Evolutionary conservation across 2,888 invertebrate genomes (phyloP), one percentile per base, ranked within the genome.

Genomic region (Apoda limacodes): DNA sequence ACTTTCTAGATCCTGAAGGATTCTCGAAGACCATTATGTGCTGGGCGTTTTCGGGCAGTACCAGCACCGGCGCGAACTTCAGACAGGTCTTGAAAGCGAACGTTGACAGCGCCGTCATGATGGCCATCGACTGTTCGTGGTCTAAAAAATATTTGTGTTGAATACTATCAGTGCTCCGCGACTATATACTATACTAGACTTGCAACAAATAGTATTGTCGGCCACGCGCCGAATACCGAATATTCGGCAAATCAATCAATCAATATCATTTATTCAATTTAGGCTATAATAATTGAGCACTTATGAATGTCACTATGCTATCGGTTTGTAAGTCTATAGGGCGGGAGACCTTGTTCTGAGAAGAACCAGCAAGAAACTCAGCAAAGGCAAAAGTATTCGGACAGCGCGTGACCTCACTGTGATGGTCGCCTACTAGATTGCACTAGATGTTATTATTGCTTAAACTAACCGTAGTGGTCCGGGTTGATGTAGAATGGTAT

Each of bases 51-150:
- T 9, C 4, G 0, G 74, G 75, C 0, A 46, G 30, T 0, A 43
- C 45, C 51, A 72, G 48, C 0, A 63, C 60, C 0, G 78, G 78
- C 0, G 40, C 40, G 40, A 80, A 76, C 35, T 74, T 68, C 1
- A 80, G 15, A 17, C 78, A 80, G 0, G 71, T 69, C 34, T 63
- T 63, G 30, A 57, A 65, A 0, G 63, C 52, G 30, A 78, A 63
- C 22, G 42, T 35, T 0, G 66, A 48, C 0, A 78, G 42, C 0
- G 66, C 41, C 1, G 49, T 52, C 51, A 67, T 52, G 2, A 78
- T 72, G 0, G 46, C 29, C 1, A 54, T 9, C 0, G 53, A 24
- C 25, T 78, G 76, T 14, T 75, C 70, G 1, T 51, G 40, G 22
- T 71, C 74, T 74, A 35, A 4, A 5, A 24, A 7, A 17, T n/a